Base-by-base conservation (phyloP, 2,888 invertebrate species). In the Andrena trimmerana region DNA sequence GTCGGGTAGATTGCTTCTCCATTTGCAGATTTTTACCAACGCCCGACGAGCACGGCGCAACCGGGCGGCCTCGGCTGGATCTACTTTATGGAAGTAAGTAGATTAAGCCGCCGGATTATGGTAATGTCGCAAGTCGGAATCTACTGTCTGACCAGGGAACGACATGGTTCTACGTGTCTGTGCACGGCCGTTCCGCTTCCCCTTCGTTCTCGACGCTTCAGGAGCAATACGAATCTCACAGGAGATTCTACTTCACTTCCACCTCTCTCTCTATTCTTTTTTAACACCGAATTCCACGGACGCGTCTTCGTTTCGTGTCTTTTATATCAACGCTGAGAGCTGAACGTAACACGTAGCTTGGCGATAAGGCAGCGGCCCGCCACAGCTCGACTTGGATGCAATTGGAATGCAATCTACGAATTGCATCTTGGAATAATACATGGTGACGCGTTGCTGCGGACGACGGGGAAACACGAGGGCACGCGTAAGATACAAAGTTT, bases 401-500 rank as follows among this genome's bases (percentile, higher is more conserved):
- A 80, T 71, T 62, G 66, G 79, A 66, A 71, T 48, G 54, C 71
- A 80, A 63, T 81, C 62, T 67, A 29, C 67, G 52, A 70, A 68
- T 65, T 63, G 82, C 62, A 68, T 27, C 62, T 7, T 54, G 48
- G 69, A 73, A 72, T 71, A 82, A 78, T 69, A 62, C 48, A 68
- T 71, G 10, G 48, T 65, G 63, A 29, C 72, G 65, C 76, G 72
- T 76, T 76, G 67, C 63, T 36, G 33, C 10, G 66, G n/a, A 16
- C 29, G 42, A 63, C 31, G 59, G 62, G 24, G 63, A 24, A 36
- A 73, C 71, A 31, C 65, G 69, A 42, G 72, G 66, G 68, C 63
- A 42, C 80, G 84, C 78, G 83, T 81, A 68, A 79, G 78, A 81
- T 78, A 81, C 85, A 72, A 84, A 88, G 84, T 84, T 86, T 88